Evolutionary conservation across 2,888 invertebrate genomes (phyloP).

Genomic region (Acrobasis repandana): DNA sequence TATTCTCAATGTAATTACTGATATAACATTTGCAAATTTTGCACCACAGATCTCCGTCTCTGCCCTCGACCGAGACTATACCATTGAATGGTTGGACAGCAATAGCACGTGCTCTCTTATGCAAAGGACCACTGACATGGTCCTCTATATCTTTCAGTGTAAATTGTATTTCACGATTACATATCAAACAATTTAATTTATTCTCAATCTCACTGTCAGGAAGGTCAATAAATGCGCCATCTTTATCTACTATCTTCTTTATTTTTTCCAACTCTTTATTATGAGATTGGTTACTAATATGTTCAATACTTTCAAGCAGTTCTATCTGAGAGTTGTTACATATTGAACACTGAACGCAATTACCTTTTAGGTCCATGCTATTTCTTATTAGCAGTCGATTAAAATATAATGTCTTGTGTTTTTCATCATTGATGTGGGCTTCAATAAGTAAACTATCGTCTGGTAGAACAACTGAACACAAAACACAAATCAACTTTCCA

Average conservation of each 20-base stretch:
- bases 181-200: conserved; percentile 43
- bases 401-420: conserved; percentile 40
- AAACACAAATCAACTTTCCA: conserved; percentile 42
- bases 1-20: conserved; percentile 50
- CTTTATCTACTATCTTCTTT: conserved; percentile 38
- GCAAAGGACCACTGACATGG: conserved; percentile 41
- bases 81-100: conserved; percentile 56
- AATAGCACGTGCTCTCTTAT: conserved; percentile 47
- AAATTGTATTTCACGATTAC: conserved; percentile 40
- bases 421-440: conserved; percentile 39
- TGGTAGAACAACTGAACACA: conserved; percentile 43
- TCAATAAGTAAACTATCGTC: conserved; percentile 39
- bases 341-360: conserved; percentile 37
- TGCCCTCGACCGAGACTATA: conserved; percentile 54
- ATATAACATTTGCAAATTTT: conserved; percentile 56
- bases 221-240: conserved; percentile 46
- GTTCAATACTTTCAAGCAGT: conserved; percentile 32
- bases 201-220: conserved; percentile 35
- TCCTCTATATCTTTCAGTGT: conserved; percentile 33
- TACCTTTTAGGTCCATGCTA: conserved; percentile 35
- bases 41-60: conserved; percentile 52
- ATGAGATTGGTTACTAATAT: conserved; percentile 42
- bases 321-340: conserved; percentile 38
- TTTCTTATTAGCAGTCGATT: conserved; percentile 44
- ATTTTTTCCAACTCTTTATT: conserved; percentile 33